phyloP scores from a whole-genome alignment of 92 coral and sea anemone genomes.

The Umimayanthus kanabou region DNA sequence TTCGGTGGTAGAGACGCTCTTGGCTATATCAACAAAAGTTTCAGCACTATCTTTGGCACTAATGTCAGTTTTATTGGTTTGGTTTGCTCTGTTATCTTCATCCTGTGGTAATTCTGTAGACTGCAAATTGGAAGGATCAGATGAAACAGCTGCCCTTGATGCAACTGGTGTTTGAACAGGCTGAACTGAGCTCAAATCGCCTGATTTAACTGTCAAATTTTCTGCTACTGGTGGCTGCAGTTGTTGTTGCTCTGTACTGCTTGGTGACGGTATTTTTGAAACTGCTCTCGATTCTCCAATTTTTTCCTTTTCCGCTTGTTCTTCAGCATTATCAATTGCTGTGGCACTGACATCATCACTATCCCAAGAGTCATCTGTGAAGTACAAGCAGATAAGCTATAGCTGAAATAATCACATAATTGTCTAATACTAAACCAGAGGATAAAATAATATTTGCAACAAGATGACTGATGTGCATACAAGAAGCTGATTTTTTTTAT shows the following conservation, averaged over 20 bases:
- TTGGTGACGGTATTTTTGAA: background rate
- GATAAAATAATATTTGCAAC: background rate
- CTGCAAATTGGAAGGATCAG: background rate
- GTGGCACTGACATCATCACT: slow-evolving; percentile 26
- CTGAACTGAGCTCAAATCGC: background rate
- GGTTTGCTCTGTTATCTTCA: background rate
- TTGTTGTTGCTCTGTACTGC: slow-evolving; percentile 5
- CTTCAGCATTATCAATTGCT: background rate
- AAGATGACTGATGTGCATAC: no score
- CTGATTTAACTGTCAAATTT: background rate
- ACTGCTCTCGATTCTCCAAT: background rate
- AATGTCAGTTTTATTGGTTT: background rate
- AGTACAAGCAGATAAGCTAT: background rate
- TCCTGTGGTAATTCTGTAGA: background rate
- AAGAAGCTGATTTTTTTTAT: no score
- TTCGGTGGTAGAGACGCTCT: background rate
- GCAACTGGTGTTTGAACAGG: background rate
- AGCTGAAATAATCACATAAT: background rate
- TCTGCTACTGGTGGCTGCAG: background rate
- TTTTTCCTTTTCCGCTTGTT: background rate
- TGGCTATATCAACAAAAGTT: background rate
- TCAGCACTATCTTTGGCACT: background rate
- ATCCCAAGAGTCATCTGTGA: slow-evolving; percentile 58
- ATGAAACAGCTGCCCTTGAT: background rate
- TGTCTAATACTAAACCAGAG: background rate